These are phyloP conservation scores for Stegana nigrithorax DNA, from an alignment of 2,888 invertebrate genomes.

Conservation along the genomic window DNA sequence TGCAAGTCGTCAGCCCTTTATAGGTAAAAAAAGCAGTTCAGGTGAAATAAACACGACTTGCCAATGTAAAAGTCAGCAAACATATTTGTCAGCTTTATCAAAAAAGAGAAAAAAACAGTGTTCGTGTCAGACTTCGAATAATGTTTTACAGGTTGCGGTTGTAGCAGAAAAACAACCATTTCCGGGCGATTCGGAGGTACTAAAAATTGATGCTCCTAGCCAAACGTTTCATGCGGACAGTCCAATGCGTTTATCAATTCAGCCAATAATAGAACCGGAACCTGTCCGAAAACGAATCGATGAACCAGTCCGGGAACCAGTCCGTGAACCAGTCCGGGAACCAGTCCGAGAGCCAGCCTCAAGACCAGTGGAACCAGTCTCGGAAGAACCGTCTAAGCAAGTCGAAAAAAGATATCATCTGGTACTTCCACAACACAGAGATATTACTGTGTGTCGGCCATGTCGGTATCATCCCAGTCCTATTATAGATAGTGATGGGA, in stretches of 20 bases:
- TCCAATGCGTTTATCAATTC: neutral
- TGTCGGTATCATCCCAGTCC: slow-evolving; percentile 59
- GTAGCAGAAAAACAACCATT: no score
- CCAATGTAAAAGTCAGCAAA: slow-evolving; percentile 15
- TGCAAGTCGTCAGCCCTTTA: neutral
- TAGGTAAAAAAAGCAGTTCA: neutral
- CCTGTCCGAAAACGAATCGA: slow-evolving; percentile 38
- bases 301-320: neutral
- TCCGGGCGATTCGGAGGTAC: neutral
- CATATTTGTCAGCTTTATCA: neutral
- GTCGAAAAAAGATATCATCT: slow-evolving; percentile 38
- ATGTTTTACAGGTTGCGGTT: no score
- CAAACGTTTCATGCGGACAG: neutral
- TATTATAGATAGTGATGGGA: slow-evolving; percentile 49
- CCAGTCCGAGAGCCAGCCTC: no score
- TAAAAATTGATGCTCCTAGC: neutral
- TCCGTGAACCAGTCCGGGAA: no score
- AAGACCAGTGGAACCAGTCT: neutral
- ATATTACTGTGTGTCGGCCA: slow-evolving; percentile 51
- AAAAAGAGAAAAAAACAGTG: neutral
- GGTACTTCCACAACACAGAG: slow-evolving; percentile 57
- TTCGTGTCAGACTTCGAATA: neutral
- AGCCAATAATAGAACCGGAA: slow-evolving; percentile 40
- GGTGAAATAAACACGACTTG: neutral
- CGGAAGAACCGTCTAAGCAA: neutral